These are phyloP conservation scores for Amphiprion clarkii DNA, from an alignment of 2,797 vertebrate species.

Conservation along the genomic window DNA sequence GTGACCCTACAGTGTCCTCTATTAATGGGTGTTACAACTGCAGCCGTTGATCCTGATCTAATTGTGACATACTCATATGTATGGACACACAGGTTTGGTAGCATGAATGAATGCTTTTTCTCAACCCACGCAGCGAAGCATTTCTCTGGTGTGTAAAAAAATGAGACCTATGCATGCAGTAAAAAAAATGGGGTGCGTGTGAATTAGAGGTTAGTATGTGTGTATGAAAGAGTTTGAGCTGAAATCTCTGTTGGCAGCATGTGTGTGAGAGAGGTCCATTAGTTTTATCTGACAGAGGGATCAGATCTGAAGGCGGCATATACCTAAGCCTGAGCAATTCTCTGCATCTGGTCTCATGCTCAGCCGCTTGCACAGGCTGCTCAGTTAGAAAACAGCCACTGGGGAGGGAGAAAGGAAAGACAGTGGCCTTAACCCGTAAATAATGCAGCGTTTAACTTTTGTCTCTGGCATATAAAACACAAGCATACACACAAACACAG, in stretches of 20 bases:
- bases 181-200: not conserved
- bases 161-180: conserved; percentile 12
- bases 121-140: not conserved
- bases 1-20: conserved; percentile 20
- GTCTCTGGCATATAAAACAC: conserved; percentile 8
- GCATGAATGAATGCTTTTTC: conserved; percentile 18
- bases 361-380: conserved; percentile 34
- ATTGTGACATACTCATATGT: conserved; percentile 17
- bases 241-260: conserved; percentile 18
- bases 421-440: conserved; percentile 32
- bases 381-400: conserved; percentile 52
- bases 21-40: conserved; percentile 32
- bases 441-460: conserved; percentile 41
- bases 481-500: conserved; percentile 16
- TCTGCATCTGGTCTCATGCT: conserved; percentile 45
- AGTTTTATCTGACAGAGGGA: conserved; percentile 70
- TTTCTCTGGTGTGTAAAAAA: conserved; percentile 34
- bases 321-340: conserved; percentile 52
- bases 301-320: conserved; percentile 70
- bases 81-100: not conserved
- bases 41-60: conserved; percentile 27
- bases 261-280: conserved; percentile 53
- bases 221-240: not conserved
- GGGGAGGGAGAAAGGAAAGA: conserved; percentile 29
- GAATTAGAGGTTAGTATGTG: conserved; percentile 1